Percentiles rank a stretch among this genome's conserved stretches.
Evolutionary conservation across 2,888 invertebrate species (phyloP).

Genomic region (Chaetoderma sp.): DNA sequence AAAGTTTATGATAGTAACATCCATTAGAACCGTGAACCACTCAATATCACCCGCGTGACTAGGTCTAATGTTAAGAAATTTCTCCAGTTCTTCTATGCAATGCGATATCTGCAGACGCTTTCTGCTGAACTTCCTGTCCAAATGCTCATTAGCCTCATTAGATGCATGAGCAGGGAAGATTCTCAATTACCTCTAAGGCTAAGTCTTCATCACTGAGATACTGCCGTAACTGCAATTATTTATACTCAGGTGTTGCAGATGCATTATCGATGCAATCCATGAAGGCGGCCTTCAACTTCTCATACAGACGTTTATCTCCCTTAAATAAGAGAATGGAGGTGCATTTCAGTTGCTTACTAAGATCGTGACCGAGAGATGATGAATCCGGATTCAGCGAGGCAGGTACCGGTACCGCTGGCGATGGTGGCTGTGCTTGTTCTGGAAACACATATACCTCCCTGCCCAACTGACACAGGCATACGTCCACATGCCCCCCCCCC

Average conservation of each 20-base stretch:
- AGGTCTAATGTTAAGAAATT: too few relatives aligned
- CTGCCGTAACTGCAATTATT: constrained; percentile 24
- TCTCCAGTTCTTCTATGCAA: constrained; percentile 21
- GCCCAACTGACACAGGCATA: too few relatives aligned
- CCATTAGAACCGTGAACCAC: too few relatives aligned
- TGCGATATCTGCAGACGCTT: constrained; percentile 11
- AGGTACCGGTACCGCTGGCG: too few relatives aligned
- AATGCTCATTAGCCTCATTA: constrained; percentile 24
- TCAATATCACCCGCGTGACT: too few relatives aligned
- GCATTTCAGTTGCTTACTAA: too few relatives aligned
- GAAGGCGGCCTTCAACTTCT: constrained; percentile 25
- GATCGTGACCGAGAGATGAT: too few relatives aligned
- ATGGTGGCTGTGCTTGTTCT: too few relatives aligned
- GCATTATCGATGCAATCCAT: constrained; percentile 16
- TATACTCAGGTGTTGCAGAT: too few relatives aligned
- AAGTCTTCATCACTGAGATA: constrained; percentile 20
- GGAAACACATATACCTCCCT: too few relatives aligned
- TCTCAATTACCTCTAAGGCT: constrained; percentile 11
- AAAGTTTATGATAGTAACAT: too few relatives aligned
- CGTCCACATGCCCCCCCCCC: too few relatives aligned
- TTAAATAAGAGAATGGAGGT: constrained; percentile 20
- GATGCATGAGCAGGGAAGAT: constrained; percentile 21
- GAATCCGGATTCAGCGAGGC: neutral
- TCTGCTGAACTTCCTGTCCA: constrained; percentile 26
- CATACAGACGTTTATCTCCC: constrained; percentile 24